phyloP scores from a whole-genome alignment of 2,113 vertebrate genomes.

The Sclerurus mexicanus region DNA sequence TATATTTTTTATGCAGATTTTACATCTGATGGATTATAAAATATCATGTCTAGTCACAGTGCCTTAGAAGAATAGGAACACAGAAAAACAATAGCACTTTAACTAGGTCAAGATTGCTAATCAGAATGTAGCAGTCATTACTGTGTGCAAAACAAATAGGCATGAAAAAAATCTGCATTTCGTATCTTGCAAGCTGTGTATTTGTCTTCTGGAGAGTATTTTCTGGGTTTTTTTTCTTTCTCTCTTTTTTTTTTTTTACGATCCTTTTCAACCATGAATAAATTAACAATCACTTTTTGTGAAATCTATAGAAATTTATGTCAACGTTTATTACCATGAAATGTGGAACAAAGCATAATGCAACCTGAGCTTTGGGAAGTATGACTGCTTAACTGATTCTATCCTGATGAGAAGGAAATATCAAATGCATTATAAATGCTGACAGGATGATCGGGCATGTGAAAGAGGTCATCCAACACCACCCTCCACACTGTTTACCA shows the following conservation, averaged over 20 bases:
- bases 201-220: not conserved
- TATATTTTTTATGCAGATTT: conserved; percentile 61
- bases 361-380: conserved; percentile 56
- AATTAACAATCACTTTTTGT: conserved; percentile 47
- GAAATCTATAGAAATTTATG: conserved; percentile 61
- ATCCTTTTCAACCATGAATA: conserved; percentile 47
- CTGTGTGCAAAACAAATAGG: conserved; percentile 54
- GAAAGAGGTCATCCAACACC: conserved; percentile 50
- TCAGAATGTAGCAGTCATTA: conserved; percentile 55
- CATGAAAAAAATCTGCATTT: conserved; percentile 39
- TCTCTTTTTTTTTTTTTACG: not conserved
- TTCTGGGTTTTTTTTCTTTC: not conserved
- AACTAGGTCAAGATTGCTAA: conserved; percentile 68
- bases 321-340: conserved; percentile 48
- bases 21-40: conserved; percentile 66
- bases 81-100: conserved; percentile 63
- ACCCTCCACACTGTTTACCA: conserved; percentile 37
- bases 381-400: conserved; percentile 49
- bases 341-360: conserved; percentile 47
- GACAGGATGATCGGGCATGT: conserved; percentile 38
- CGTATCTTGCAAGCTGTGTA: not conserved
- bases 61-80: conserved; percentile 61
- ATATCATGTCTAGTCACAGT: conserved; percentile 70
- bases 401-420: conserved; percentile 46
- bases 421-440: conserved; percentile 43